These are phyloP conservation scores for Linyphia triangularis DNA, from an alignment of 2,888 invertebrate genomes.

Conservation along the genomic window DNA sequence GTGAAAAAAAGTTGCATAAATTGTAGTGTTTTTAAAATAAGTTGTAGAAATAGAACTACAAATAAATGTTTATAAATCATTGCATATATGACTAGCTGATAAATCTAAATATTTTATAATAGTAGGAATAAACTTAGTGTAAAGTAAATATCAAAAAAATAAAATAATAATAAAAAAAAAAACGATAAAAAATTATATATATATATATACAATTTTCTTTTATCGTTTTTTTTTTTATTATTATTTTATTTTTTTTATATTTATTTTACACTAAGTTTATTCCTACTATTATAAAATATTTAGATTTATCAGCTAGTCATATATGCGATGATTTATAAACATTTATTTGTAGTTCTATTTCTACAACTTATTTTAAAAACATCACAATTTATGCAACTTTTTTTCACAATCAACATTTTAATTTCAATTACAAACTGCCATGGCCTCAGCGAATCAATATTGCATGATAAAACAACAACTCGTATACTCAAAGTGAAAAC, in stretches of 20 bases:
- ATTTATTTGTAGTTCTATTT: background rate
- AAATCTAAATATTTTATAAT: background rate
- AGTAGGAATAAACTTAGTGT: background rate
- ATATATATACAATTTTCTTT: background rate
- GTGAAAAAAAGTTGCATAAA: background rate
- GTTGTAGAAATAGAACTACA: background rate
- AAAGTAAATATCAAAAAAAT: background rate
- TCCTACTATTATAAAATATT: background rate
- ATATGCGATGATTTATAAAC: background rate
- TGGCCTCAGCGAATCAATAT: background rate
- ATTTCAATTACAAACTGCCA: background rate
- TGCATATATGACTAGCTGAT: background rate
- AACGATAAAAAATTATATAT: background rate
- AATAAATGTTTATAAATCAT: background rate
- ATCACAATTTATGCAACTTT: background rate
- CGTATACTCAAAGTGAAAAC: background rate
- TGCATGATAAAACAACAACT: background rate
- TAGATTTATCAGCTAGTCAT: background rate
- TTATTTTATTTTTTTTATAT: background rate
- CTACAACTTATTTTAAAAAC: background rate
- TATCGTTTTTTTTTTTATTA: no score
- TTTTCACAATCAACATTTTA: background rate
- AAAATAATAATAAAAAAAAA: no score
- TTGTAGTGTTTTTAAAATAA: background rate
- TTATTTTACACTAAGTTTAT: background rate